phyloP scores from a whole-genome alignment of 2,113 vertebrate genomes.

The Plecotus auritus region DNA sequence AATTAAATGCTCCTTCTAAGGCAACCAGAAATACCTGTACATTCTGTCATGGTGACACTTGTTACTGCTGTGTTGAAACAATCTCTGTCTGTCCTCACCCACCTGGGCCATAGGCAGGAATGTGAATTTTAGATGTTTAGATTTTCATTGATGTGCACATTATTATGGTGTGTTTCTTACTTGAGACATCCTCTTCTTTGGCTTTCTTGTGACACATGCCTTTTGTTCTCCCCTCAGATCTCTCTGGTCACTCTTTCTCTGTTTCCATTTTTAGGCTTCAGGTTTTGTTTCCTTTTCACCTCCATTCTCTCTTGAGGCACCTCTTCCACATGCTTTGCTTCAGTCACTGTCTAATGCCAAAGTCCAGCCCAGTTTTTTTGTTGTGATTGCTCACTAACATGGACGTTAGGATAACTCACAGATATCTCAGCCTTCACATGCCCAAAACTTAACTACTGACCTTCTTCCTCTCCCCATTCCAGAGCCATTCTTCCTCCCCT shows the following conservation, averaged over 20 bases:
- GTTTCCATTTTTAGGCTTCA: not conserved
- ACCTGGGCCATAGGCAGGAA: not conserved
- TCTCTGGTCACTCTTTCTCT: not conserved
- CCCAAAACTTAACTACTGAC: not conserved
- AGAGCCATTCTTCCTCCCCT: not conserved
- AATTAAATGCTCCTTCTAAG: not conserved
- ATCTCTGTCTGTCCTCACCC: not conserved
- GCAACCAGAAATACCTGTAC: not conserved
- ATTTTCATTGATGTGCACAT: not conserved
- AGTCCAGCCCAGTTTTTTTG: not conserved
- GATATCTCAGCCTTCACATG: not conserved
- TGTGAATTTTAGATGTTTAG: not conserved
- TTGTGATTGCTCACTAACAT: not conserved
- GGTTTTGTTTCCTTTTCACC: not conserved
- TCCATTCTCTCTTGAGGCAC: not conserved
- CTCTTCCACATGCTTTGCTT: not conserved
- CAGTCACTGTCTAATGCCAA: not conserved
- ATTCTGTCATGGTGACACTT: not conserved
- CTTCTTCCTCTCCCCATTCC: not conserved
- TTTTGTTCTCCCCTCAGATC: not conserved
- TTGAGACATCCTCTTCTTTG: not conserved
- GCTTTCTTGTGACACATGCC: not conserved
- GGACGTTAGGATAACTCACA: not conserved
- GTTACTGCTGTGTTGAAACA: not conserved
- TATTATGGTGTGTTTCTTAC: not conserved